Base-by-base conservation (phyloP, 2,797 vertebrate species). In the Ceyx erithaca region DNA sequence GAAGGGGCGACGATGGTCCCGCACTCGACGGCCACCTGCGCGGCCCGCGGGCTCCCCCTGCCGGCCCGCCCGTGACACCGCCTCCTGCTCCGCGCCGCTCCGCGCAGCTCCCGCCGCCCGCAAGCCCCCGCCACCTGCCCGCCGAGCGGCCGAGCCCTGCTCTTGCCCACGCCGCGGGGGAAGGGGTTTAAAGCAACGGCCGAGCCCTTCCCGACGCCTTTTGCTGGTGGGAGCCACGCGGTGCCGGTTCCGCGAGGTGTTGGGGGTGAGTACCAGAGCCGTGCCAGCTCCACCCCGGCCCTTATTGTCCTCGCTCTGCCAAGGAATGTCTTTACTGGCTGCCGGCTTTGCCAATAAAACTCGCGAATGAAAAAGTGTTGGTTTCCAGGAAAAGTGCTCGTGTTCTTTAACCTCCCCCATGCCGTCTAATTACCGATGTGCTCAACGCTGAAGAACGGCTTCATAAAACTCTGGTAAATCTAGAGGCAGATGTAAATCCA, bases 301-400 rank as follows among this genome's bases (percentile, higher is more conserved):
- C 28, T 48, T 82, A 4, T 79, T 61, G 37, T n/a, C 80, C 12
- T 58, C 43, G 18, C 71, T 89, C 87, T 91, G 96, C 96, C 95
- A 82, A 94, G 86, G 92, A 96, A 97, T 80, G 92, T 61, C 90
- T 92, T 87, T 89, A 58, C n/a, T 59, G 86, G 85, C 85, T 87
- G 83, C 89, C 92, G 85, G 92, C 87, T 62, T 96, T 93, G 94
- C 96, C 96, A 93, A 87, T 97, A 94, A 96, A 97, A 94, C 57
- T 84, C 28, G 91, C 61, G 71, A 93, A 82, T 46, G n/a, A 93
- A 93, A 90, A 92, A 92, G 89, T 17, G 66, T 80, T 75, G 80
- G 92, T 96, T 97, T 97, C 96, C 96, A 95, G 97, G 96, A 96
- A 96, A 96, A 92, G 85, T 9, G 59, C 90, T 95, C 95, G 87